Conservation (phyloP, 2,888 invertebrate species). For the Pandemis cinnamomeana region DNA sequence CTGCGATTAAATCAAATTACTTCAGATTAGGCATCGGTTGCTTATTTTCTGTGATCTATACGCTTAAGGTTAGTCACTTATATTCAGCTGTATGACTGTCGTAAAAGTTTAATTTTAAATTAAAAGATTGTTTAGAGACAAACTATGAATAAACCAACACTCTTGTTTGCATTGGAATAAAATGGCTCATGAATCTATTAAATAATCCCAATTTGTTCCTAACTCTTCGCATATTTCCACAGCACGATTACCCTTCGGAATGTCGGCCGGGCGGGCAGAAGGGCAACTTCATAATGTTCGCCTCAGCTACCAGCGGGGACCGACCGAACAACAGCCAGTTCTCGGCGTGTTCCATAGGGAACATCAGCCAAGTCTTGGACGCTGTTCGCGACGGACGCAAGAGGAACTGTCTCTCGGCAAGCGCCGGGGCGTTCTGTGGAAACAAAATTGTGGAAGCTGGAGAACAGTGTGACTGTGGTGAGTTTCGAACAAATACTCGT, state of each 20-base stretch:
- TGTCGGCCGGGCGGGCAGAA: conserved; percentile 95
- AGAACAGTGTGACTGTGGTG: conserved; percentile 98
- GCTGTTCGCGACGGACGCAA: conserved; percentile 96
- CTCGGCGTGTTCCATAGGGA: conserved; percentile 96
- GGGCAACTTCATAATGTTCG: conserved; percentile 99
- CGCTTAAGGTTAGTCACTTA: no score
- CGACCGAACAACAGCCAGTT: conserved; percentile 99
- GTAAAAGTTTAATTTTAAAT: no score
- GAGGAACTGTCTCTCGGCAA: conserved; percentile 95
- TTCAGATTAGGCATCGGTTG: no score
- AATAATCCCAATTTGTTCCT: not conserved
- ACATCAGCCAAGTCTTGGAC: conserved; percentile 97
- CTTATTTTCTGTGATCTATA: no score
- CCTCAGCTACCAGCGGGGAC: conserved; percentile 99
- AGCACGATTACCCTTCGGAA: conserved; percentile 97
- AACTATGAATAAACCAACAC: no score
- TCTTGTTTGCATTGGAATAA: no score
- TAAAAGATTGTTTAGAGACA: no score
- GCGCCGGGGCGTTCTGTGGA: conserved; percentile 98
- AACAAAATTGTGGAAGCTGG: conserved; percentile 99
- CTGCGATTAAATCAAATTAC: no score
- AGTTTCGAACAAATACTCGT: conserved; percentile 29
- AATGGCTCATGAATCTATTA: no score
- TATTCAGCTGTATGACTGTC: no score
- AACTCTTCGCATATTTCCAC: conserved; percentile 49